phyloP scores from a whole-genome alignment of 2,888 invertebrate genomes.

The Eugnorisma glareosa region DNA sequence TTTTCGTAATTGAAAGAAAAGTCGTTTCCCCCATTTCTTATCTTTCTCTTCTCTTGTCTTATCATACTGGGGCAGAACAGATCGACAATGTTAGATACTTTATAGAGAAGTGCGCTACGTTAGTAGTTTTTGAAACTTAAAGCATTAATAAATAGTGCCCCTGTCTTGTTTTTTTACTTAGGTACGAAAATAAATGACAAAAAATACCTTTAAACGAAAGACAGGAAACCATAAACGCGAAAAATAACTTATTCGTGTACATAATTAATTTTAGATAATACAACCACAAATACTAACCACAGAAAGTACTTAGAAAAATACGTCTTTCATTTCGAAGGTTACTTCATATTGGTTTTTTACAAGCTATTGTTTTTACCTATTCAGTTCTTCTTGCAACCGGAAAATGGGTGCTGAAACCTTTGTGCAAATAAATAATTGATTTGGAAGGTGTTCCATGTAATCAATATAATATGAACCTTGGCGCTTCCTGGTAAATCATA shows the following conservation, averaged over 20 bases:
- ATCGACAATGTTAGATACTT: neutral
- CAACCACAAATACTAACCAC: slow-evolving; percentile 7
- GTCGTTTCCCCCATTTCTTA: neutral
- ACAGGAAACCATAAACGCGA: neutral
- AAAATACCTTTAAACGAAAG: neutral
- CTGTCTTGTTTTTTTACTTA: neutral
- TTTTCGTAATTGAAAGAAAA: neutral
- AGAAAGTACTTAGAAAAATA: slow-evolving; percentile 26
- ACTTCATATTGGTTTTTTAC: slow-evolving; percentile 39
- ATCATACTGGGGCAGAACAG: neutral
- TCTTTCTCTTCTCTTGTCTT: neutral
- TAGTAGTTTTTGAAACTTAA: neutral
- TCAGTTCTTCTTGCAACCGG: slow-evolving; percentile 1
- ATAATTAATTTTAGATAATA: slow-evolving; percentile 16
- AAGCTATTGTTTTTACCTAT: slow-evolving; percentile 12
- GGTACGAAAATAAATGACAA: neutral
- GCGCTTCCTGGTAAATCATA: slow-evolving; percentile 33
- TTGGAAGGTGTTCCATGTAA: slow-evolving; percentile 31
- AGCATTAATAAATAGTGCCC: neutral
- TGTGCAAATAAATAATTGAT: slow-evolving; percentile 18
- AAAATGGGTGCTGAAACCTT: slow-evolving; percentile 10
- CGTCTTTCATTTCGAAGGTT: slow-evolving; percentile 27
- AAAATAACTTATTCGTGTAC: neutral
- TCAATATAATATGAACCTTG: neutral
- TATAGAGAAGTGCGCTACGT: neutral